Conservation (phyloP, 2,797 vertebrate genomes). For the Pseudomugil tenellus region DNA sequence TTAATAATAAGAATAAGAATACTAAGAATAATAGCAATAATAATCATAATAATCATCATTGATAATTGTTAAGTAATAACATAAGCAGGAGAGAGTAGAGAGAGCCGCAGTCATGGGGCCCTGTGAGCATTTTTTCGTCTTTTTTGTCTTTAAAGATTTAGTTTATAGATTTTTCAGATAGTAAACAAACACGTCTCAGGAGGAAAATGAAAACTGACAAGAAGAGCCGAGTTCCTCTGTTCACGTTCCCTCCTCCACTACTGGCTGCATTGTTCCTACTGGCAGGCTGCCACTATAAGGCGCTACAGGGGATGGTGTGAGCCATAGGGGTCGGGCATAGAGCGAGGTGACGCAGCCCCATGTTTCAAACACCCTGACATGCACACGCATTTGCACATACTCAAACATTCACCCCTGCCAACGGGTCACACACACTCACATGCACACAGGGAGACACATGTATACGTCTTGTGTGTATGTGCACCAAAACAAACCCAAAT, state of each 20-base stretch:
- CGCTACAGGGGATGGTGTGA: conserved; percentile 89
- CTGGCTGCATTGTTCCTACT: conserved; percentile 87
- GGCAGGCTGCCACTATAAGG: conserved; percentile 91
- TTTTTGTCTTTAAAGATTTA: conserved; percentile 88
- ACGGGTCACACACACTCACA: conserved; percentile 42
- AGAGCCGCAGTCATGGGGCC: conserved; percentile 90
- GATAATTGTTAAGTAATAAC: conserved; percentile 90
- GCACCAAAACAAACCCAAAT: conserved; percentile 57
- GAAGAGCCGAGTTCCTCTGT: conserved; percentile 94
- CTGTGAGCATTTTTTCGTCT: conserved; percentile 92
- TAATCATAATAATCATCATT: conserved; percentile 89
- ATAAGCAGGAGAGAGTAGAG: conserved; percentile 92
- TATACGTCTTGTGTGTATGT: conserved; percentile 54
- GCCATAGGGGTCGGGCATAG: conserved; percentile 81
- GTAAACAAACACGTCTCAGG: conserved; percentile 97
- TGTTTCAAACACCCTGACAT: conserved; percentile 81
- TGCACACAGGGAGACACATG: conserved; percentile 50
- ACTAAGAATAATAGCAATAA: conserved; percentile 88
- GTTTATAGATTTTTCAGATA: conserved; percentile 92
- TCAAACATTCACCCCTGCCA: conserved; percentile 43
- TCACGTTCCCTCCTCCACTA: conserved; percentile 92
- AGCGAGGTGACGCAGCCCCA: conserved; percentile 81
- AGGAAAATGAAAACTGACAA: conserved; percentile 94
- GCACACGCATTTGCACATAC: conserved; percentile 58
- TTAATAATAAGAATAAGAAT: conserved; percentile 91